Percentiles rank a stretch among this genome's conserved stretches.
Evolutionary conservation across 2,113 vertebrate species (phyloP).

Genomic region (Aplodontia rufa): DNA sequence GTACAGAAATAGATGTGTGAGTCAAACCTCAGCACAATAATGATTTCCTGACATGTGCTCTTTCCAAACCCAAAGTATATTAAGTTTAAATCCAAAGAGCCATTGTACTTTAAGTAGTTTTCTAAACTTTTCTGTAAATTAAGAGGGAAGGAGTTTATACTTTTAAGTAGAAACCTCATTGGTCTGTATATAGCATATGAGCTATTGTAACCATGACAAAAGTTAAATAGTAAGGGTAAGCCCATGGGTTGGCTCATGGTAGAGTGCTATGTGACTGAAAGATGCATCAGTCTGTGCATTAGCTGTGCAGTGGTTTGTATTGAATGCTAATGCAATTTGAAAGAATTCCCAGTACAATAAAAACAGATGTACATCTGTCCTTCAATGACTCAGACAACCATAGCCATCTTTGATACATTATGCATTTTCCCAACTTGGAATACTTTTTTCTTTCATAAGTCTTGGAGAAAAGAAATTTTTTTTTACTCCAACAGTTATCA

Average conservation of each 20-base stretch:
- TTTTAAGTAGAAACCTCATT: conserved; percentile 29
- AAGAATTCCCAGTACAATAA: conserved; percentile 29
- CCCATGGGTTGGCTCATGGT: not conserved
- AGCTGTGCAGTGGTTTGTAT: not conserved
- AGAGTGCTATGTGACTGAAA: not conserved
- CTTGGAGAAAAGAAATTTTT: not conserved
- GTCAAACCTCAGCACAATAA: conserved; percentile 64
- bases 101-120: conserved; percentile 47
- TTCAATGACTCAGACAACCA: not conserved
- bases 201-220: not conserved
- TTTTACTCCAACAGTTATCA: not conserved
- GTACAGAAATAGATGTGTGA: conserved; percentile 77
- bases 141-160: not conserved
- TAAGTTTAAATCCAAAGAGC: conserved; percentile 66
- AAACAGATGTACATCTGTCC: not conserved
- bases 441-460: conserved; percentile 1
- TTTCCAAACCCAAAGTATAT: conserved; percentile 63
- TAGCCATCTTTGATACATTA: not conserved
- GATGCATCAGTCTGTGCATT: not conserved
- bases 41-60: conserved; percentile 68
- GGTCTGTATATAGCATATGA: not conserved
- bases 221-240: not conserved
- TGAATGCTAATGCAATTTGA: not conserved
- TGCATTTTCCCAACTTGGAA: not conserved
- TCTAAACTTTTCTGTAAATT: conserved; percentile 24